Evolutionary conservation across 2,797 vertebrate species (phyloP).

Genomic region (Gobio occitaniae): DNA sequence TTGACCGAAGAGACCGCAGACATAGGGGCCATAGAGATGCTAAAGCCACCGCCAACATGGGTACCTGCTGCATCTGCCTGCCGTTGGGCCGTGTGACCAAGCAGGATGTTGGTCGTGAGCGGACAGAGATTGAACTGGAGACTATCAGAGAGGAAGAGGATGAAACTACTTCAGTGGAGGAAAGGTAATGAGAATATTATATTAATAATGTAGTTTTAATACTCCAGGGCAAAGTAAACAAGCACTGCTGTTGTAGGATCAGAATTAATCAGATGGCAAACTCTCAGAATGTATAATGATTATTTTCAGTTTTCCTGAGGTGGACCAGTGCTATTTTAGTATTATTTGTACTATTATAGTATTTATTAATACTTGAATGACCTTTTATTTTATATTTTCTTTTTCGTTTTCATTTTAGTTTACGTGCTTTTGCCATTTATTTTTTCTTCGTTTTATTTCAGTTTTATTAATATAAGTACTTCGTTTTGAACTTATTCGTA

Average conservation of each 20-base stretch:
- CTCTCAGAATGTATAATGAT: not conserved
- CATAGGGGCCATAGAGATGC: slow-evolving; percentile 58
- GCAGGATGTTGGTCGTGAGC: slow-evolving; percentile 54
- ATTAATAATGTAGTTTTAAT: slow-evolving; percentile 1
- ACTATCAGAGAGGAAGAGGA: slow-evolving; percentile 65
- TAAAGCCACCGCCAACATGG: slow-evolving; percentile 66
- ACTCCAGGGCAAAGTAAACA: not conserved
- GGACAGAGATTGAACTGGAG: slow-evolving; percentile 55
- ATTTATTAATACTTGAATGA: not conserved
- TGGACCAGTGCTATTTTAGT: not conserved
- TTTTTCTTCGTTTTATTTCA: not conserved
- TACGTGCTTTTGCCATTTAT: not conserved
- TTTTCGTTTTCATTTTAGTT: not conserved
- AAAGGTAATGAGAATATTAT: slow-evolving; percentile 69
- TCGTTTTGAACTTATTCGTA: not conserved
- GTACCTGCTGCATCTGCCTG: slow-evolving; percentile 71
- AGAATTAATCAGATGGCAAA: not conserved
- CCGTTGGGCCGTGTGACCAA: slow-evolving; percentile 61
- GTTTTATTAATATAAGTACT: not conserved
- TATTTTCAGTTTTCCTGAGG: slow-evolving; percentile 13
- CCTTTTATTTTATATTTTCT: not conserved
- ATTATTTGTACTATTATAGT: not conserved
- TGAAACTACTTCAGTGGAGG: slow-evolving; percentile 61
- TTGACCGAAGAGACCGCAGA: slow-evolving; percentile 29
- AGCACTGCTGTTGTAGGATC: not conserved